phyloP scores from a whole-genome alignment of 2,888 invertebrate genomes.

The Idaea straminata region DNA sequence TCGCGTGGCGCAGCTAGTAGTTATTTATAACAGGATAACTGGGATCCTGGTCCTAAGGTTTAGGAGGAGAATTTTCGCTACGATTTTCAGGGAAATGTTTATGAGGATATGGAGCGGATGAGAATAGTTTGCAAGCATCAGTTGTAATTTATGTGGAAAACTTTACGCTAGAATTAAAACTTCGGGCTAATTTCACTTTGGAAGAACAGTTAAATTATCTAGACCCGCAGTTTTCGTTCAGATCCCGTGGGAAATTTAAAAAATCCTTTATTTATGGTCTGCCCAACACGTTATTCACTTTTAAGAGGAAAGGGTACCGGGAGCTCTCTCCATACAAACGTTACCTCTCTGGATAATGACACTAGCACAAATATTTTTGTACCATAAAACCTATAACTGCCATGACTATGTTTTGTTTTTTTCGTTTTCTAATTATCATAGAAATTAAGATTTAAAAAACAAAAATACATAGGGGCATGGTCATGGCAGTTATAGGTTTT shows the following conservation, averaged over 20 bases:
- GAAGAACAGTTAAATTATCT: neutral
- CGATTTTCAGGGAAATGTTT: conserved; percentile 30
- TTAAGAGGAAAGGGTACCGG: too few relatives aligned
- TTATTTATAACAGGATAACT: conserved; percentile 14
- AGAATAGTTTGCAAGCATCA: neutral
- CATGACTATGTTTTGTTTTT: too few relatives aligned
- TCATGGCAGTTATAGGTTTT: too few relatives aligned
- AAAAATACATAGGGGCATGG: too few relatives aligned
- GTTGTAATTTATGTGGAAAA: neutral
- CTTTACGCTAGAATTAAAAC: neutral
- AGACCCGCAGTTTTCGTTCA: neutral
- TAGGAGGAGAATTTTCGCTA: conserved; percentile 30
- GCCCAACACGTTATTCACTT: too few relatives aligned
- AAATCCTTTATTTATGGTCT: neutral
- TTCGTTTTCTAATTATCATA: too few relatives aligned
- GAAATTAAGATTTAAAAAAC: too few relatives aligned
- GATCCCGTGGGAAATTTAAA: neutral
- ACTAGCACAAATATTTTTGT: too few relatives aligned
- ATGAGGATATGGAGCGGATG: conserved; percentile 7
- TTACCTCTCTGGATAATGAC: too few relatives aligned
- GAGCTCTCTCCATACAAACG: too few relatives aligned
- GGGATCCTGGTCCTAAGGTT: conserved; percentile 29
- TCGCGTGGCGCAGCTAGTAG: neutral
- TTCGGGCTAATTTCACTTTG: neutral
- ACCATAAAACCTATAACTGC: too few relatives aligned